Conservation (phyloP, 2,797 vertebrate species). For the Ambastaia sidthimunki region DNA sequence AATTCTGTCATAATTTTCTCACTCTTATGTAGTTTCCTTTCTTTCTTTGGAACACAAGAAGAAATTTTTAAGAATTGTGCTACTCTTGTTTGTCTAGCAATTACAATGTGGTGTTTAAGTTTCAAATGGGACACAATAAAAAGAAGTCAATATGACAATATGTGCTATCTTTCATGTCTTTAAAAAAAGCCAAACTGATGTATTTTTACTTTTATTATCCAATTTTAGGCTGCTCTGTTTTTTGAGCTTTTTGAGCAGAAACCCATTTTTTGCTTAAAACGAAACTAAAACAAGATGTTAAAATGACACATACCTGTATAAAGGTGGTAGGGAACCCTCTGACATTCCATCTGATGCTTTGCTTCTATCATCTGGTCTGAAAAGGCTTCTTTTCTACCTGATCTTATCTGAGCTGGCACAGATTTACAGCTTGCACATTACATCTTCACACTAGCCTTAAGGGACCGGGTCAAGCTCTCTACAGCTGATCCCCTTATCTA, state of each 20-base stretch:
- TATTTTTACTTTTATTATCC: background rate
- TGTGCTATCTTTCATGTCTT: too few relatives aligned
- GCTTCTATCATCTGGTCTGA: conserved; percentile 31
- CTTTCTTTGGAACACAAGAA: background rate
- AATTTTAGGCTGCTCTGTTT: background rate
- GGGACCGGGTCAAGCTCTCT: conserved; percentile 51
- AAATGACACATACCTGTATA: conserved; percentile 12
- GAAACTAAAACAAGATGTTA: background rate
- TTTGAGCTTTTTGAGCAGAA: background rate
- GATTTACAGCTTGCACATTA: conserved; percentile 45
- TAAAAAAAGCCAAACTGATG: too few relatives aligned
- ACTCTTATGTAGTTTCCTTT: background rate
- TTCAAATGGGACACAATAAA: background rate
- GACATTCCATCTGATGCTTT: background rate
- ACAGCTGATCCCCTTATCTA: conserved; percentile 60
- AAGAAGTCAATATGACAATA: too few relatives aligned
- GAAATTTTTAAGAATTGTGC: background rate
- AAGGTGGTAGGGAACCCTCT: conserved; percentile 8
- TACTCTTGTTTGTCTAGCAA: background rate
- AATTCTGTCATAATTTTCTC: background rate
- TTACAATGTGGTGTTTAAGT: background rate
- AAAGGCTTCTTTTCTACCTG: conserved; percentile 47
- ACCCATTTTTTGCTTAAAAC: too few relatives aligned
- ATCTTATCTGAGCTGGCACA: conserved; percentile 50
- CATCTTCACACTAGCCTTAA: conserved; percentile 52